Percentiles rank a stretch among this genome's conserved stretches.
Conservation (phyloP, 2,888 invertebrate genomes). For the Atherix ibis region DNA sequence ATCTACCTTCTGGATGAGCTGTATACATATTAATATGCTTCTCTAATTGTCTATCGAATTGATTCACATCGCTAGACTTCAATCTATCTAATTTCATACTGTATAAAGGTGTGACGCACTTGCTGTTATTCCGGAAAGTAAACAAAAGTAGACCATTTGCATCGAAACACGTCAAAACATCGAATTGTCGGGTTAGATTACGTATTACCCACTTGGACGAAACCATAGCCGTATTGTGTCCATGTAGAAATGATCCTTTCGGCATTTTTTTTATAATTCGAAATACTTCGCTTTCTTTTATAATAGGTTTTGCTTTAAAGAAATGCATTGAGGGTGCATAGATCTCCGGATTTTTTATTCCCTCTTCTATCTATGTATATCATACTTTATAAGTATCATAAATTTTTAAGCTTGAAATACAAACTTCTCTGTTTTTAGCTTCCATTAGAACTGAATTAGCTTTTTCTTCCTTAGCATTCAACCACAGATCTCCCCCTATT, state of each 20-base stretch:
- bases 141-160: conserved; percentile 15
- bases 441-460: conserved; percentile 24
- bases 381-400: too few species aligned
- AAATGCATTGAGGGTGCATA: conserved; percentile 41
- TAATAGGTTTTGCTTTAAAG: conserved; percentile 34
- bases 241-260: conserved; percentile 39
- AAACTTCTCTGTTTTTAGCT: conserved; percentile 23
- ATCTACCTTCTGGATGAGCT: conserved; percentile 31
- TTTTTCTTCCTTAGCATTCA: conserved; percentile 19
- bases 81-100: conserved; percentile 24
- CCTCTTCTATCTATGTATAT: conserved; percentile 5
- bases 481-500: conserved; percentile 22
- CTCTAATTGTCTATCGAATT: conserved; percentile 39
- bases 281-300: conserved; percentile 39
- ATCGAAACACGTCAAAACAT: conserved; percentile 21
- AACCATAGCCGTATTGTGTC: conserved; percentile 36
- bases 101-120: conserved; percentile 18
- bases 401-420: too few species aligned
- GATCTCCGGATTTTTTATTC: conserved; percentile 17
- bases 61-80: conserved; percentile 25
- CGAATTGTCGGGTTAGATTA: conserved; percentile 35
- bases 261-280: conserved; percentile 40
- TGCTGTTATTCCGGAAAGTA: conserved; percentile 17
- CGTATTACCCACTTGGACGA: conserved; percentile 36
- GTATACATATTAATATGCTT: conserved; percentile 40